phyloP scores from a whole-genome alignment of 2,888 invertebrate genomes.

The Luperina nickerlii region DNA sequence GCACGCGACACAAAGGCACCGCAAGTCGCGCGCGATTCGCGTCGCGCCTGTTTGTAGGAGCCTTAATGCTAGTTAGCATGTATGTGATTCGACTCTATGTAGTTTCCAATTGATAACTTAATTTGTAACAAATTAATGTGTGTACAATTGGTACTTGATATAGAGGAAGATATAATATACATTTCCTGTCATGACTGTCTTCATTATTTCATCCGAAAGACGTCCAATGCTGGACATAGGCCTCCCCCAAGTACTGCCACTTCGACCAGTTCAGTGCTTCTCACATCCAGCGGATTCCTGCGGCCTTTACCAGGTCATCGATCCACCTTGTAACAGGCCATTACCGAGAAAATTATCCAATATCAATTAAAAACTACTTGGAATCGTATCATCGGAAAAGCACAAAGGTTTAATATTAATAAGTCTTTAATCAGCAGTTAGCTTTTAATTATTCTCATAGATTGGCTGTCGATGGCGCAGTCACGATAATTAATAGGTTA shows the following conservation, averaged over 20 bases:
- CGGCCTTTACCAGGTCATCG: too few relatives aligned
- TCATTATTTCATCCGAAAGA: too few relatives aligned
- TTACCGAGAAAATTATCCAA: not conserved
- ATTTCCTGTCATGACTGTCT: not conserved
- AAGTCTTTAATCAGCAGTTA: not conserved
- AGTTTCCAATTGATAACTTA: not conserved
- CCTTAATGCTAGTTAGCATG: too few relatives aligned
- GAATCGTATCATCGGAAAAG: not conserved
- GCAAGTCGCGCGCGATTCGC: too few relatives aligned
- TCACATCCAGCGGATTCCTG: too few relatives aligned
- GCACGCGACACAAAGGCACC: too few relatives aligned
- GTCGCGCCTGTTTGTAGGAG: too few relatives aligned
- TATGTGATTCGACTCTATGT: too few relatives aligned
- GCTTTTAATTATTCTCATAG: slow-evolving; percentile 21
- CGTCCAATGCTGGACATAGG: too few relatives aligned
- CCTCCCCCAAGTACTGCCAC: too few relatives aligned
- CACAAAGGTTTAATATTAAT: slow-evolving; percentile 1
- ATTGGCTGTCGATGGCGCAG: slow-evolving; percentile 14
- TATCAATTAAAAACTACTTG: not conserved
- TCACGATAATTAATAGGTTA: slow-evolving; percentile 56
- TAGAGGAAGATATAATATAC: not conserved
- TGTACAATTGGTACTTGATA: not conserved
- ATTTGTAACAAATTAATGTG: not conserved
- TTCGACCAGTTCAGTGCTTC: too few relatives aligned
- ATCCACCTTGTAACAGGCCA: too few relatives aligned